Base-by-base conservation (phyloP, 1,140 invertebrate species). In the Formica exsecta region DNA sequence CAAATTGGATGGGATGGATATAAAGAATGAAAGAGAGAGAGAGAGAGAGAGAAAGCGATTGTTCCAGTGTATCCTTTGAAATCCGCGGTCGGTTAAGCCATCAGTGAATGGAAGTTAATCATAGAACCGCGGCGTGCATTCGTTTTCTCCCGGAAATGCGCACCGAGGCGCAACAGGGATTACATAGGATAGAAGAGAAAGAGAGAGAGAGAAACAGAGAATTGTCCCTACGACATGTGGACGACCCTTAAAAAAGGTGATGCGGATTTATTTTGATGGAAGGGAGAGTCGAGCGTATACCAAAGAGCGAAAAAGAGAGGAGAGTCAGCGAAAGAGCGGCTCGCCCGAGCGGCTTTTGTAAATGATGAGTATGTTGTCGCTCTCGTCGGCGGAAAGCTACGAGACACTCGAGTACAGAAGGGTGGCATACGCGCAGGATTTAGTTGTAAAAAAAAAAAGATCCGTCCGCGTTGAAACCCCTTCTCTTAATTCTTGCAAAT, bases 51-150 rank as follows among this genome's bases (percentile, higher is more conserved):
- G 79, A 87, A 83, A 85, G 51, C 19, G 54, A 83, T 83, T 64
- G 76, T 85, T 75, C 62, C 76, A 88, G 77, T 90, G 68, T 91
- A 91, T 90, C 87, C 90, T 93, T 92, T 87, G 86, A 87, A 91
- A 89, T 90, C 81, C 66, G 87, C 61, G 88, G 89, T 76, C 84
- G 76, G 85, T 79, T 92, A 91, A 93, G 90, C 88, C 74, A 74
- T 44, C 89, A 79, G 85, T 93, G 93, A 94, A 94, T 93, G 89
- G 89, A 90, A 89, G 91, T 92, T 94, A 93, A 94, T 94, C 91
- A 94, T 87, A 91, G 90, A 77, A 62, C 86, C 79, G 70, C 70
- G 86, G 86, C 88, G 88, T 86, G 62, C 68, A 75, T 86, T 93
- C 89, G 88, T 88, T 84, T 73, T 86, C 89, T 85, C 44, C 51